phyloP scores from a whole-genome alignment of 2,888 invertebrate species.

The Portevinia maculata region DNA sequence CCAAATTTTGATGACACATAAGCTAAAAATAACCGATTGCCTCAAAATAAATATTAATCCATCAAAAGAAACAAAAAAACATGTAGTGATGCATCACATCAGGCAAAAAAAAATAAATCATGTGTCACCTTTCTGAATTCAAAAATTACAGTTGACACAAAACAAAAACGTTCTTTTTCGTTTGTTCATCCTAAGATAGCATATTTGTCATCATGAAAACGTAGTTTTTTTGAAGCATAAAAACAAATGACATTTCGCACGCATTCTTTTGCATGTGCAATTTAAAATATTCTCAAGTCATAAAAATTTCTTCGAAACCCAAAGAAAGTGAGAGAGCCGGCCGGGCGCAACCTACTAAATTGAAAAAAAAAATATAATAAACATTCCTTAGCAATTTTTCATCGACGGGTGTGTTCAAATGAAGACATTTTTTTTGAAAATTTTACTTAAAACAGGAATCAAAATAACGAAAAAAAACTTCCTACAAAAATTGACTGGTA shows the following conservation, averaged over 20 bases:
- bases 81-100: slow-evolving; percentile 45
- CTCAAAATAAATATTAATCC: slow-evolving; percentile 2
- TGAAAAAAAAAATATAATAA: slow-evolving; percentile 13
- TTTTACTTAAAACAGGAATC: neutral
- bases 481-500: neutral
- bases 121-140: slow-evolving; percentile 3
- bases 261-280: slow-evolving; percentile 68
- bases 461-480: slow-evolving; percentile 2
- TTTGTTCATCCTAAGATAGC: slow-evolving; percentile 5
- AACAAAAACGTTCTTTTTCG: slow-evolving; percentile 3
- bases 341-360: slow-evolving; percentile 25
- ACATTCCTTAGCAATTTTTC: slow-evolving; percentile 50
- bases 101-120: slow-evolving; percentile 13
- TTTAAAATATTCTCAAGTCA: slow-evolving; percentile 53
- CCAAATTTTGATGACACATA: too few species aligned
- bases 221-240: slow-evolving; percentile 60
- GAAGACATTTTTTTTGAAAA: neutral
- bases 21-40: neutral
- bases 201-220: slow-evolving; percentile 54
- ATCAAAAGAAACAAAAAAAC: slow-evolving; percentile 7
- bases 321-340: slow-evolving; percentile 1
- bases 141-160: slow-evolving; percentile 14
- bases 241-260: slow-evolving; percentile 71
- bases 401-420: slow-evolving; percentile 43
- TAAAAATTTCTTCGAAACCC: slow-evolving; percentile 18